Evolutionary conservation across 1,140 invertebrate genomes (phyloP).

Genomic region (Solen grandis): DNA sequence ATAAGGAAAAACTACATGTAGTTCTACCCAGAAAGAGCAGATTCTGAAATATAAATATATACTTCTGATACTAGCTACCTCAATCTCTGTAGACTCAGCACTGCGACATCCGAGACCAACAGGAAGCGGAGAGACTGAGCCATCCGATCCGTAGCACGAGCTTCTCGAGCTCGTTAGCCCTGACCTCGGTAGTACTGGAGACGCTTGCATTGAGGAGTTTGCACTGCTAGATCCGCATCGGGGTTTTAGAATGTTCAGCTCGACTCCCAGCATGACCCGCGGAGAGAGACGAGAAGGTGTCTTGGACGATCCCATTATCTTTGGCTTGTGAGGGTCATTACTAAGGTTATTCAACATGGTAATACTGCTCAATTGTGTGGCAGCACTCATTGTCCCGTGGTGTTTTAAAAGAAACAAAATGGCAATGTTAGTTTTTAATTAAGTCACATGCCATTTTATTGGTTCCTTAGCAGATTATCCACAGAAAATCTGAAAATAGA

Average conservation of each 20-base stretch:
- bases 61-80: too few species aligned
- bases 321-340: background rate
- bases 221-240: constrained; percentile 37
- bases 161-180: constrained; percentile 14
- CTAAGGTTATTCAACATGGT: background rate
- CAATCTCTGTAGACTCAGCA: too few species aligned
- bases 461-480: too few species aligned
- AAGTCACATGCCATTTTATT: too few species aligned
- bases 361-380: background rate
- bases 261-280: constrained; percentile 46
- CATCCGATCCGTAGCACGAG: constrained; percentile 25
- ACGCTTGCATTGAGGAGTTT: constrained; percentile 23
- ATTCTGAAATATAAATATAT: too few species aligned
- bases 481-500: too few species aligned
- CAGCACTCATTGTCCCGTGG: background rate
- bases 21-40: too few species aligned
- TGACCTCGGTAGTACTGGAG: constrained; percentile 28
- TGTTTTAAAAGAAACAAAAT: too few species aligned
- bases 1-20: too few species aligned
- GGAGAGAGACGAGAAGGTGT: constrained; percentile 40
- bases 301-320: background rate
- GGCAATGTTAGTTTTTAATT: too few species aligned
- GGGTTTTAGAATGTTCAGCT: constrained; percentile 44
- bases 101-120: too few species aligned
- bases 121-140: constrained; percentile 22